phyloP scores from a whole-genome alignment of 2,797 vertebrate genomes.

The Epinephelus malabaricus region DNA sequence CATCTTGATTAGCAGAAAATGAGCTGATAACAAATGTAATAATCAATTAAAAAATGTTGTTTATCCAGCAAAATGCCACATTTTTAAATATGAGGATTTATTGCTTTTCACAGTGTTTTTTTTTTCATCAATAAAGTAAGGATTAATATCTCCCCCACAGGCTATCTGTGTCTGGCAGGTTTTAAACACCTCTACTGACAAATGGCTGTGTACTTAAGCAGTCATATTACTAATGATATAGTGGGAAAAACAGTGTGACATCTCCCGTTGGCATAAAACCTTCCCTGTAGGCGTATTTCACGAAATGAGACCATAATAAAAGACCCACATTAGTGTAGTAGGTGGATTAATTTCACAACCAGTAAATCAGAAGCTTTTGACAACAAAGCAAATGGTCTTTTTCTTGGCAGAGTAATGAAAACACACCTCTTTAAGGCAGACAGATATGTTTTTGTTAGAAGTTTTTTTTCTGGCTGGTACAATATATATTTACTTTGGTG shows the following conservation, averaged over 20 bases:
- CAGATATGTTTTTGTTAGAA: slow-evolving; percentile 6
- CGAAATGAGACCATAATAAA: slow-evolving; percentile 14
- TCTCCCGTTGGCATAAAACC: neutral
- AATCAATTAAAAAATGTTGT: neutral
- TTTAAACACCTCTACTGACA: slow-evolving; percentile 10
- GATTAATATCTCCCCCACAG: neutral
- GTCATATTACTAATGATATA: neutral
- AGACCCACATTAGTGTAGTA: neutral
- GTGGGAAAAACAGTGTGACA: neutral
- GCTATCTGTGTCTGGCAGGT: neutral
- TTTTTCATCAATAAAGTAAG: neutral
- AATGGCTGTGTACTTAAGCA: neutral
- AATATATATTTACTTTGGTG: slow-evolving; percentile 6
- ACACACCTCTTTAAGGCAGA: neutral
- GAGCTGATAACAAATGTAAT: too few relatives aligned
- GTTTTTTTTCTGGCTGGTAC: neutral
- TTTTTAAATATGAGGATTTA: neutral
- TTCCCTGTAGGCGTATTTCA: neutral
- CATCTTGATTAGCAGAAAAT: neutral
- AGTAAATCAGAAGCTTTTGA: slow-evolving; percentile 2
- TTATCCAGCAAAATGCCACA: neutral
- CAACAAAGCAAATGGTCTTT: neutral
- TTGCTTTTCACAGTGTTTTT: neutral
- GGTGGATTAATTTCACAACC: neutral
- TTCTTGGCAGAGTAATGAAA: neutral